Conservation (phyloP, 2,888 invertebrate species). For the Vanessa cardui region DNA sequence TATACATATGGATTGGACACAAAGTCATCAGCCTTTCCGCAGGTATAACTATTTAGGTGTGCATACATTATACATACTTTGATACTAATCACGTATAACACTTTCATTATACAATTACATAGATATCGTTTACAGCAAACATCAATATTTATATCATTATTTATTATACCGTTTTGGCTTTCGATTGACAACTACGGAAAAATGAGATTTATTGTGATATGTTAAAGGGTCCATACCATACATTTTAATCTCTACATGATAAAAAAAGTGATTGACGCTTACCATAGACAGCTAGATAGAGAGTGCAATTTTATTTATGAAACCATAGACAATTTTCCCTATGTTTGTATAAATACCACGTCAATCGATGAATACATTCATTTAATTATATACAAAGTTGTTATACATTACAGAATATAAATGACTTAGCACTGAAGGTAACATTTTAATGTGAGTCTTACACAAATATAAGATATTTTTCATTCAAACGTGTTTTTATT, state of each 20-base stretch:
- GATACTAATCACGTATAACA: constrained; percentile 7
- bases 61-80: not conserved
- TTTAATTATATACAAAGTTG: not conserved
- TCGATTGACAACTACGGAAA: not conserved
- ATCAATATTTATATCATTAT: constrained; percentile 3
- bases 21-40: constrained; percentile 6
- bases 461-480: not conserved
- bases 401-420: constrained; percentile 4
- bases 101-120: not conserved
- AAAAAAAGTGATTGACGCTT: not conserved
- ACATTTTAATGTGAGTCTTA: constrained; percentile 13
- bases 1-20: not conserved
- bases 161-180: constrained; percentile 7
- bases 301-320: not conserved
- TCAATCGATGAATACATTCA: not conserved
- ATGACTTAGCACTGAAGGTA: constrained; percentile 27
- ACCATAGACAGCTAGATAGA: constrained; percentile 2
- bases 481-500: constrained; percentile 1
- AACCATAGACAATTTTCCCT: not conserved
- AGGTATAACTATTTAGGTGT: not conserved
- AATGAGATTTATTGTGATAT: constrained; percentile 7
- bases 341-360: not conserved
- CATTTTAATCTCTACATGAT: not conserved
- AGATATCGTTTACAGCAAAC: constrained; percentile 11
- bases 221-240: constrained; percentile 4